These are phyloP conservation scores for Ovis aries DNA, from an alignment of 2,113 vertebrate species.

Conservation along the genomic window ARS-UI_Ramb_v3.0 NC_056057.1:33806501-33807000, in stretches of 20 bases:
- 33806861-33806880: not conserved
- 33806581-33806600: not conserved
- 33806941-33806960: not conserved
- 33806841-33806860: not conserved
- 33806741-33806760: not conserved
- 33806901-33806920: constrained; percentile 11
- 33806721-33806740: not conserved
- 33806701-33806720: not conserved
- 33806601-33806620: not conserved
- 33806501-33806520: not conserved
- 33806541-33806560: rapidly evolving
- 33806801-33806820: not conserved
- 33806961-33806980: constrained; percentile 3
- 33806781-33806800: not conserved
- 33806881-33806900: not conserved
- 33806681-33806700: not conserved
- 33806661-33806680: not conserved
- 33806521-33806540: not conserved
- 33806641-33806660: too few species aligned
- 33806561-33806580: not conserved
- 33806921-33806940: not conserved
- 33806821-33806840: not conserved
- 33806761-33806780: not conserved
- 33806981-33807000: not conserved
- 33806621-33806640: not conserved